Base-by-base conservation (phyloP, 2,797 vertebrate species). In the Eidolon dupreanum region DNA sequence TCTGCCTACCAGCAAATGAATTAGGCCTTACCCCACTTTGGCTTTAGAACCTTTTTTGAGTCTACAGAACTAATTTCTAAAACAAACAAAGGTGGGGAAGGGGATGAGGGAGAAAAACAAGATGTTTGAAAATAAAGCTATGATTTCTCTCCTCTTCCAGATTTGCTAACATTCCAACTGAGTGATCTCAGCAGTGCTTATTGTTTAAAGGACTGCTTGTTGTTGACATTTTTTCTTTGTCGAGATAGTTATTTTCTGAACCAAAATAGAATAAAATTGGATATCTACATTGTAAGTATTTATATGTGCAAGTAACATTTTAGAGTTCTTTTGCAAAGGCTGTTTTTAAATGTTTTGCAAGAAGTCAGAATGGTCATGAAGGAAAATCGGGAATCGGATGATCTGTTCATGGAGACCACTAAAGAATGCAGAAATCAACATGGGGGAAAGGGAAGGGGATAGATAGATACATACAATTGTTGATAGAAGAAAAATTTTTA, bases 221-320 rank as follows among this genome's bases (percentile, higher is more conserved):
- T 94, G 65, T 82, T 97, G 82, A 97, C 38, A 41, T 91, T 96
- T 93, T 94, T 88, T 88, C 95, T 95, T 88, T 73, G 53, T 90
- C 73, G 70, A 90, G 86, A 93, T 20, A 83, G 93, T 94, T 36
- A 93, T 97, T 96, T 97, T 94, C 93, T 28, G 83, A 97, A 94
- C 61, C 31, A 92, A 93, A 96, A 90, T 92, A 94, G 94, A 90
- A 79, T 91, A 86, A 97, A 93, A 97, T 75, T 93, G 96, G 70
- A 41, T 85, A 89, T 91, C 74, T 75, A 83, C 36, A 55, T 46
- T 88, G 82, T 95, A 88, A 92, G 66, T 85, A 86, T 59, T 95
- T 95, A 79, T 33, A 83, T 43, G 70, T 73, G 1, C 74, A 96
- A 92, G 78, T 84, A 93, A 89, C 75, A 81, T 84, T 88, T 93